Percentiles rank a stretch among this genome's conserved stretches.
These are phyloP conservation scores for Sycophila texana DNA, from an alignment of 2,888 invertebrate species.

Conservation along the genomic window DNA sequence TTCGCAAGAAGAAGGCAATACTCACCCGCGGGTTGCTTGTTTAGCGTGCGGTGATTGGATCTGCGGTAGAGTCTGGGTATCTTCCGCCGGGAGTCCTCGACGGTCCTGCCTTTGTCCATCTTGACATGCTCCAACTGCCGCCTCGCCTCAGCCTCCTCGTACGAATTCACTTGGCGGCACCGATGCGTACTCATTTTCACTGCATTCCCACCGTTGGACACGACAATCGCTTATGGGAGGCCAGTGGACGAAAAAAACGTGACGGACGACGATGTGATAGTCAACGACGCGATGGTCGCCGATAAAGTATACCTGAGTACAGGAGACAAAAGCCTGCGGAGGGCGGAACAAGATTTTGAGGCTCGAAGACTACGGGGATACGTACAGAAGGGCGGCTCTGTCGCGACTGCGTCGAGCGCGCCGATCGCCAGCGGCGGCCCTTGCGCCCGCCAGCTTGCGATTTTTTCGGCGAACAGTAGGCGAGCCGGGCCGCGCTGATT, in stretches of 20 bases:
- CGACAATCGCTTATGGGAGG: neutral
- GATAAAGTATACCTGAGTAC: too few species aligned
- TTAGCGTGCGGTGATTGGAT: neutral
- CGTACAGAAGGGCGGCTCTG: too few species aligned
- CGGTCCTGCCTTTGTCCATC: neutral
- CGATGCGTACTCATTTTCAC: neutral
- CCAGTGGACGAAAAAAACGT: neutral
- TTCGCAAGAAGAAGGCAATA: neutral
- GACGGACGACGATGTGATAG: neutral
- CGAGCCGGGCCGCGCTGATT: too few species aligned
- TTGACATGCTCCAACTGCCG: neutral
- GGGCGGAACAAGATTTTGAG: too few species aligned
- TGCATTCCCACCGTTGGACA: neutral
- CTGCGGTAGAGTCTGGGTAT: constrained; percentile 33
- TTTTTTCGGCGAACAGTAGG: too few species aligned
- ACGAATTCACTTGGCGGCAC: too few species aligned
- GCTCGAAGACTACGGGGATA: too few species aligned
- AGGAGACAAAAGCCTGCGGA: too few species aligned
- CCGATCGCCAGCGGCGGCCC: too few species aligned
- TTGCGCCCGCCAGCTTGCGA: too few species aligned
- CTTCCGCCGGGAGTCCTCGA: neutral
- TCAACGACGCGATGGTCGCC: too few species aligned
- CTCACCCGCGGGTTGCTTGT: constrained; percentile 22
- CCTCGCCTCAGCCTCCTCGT: neutral
- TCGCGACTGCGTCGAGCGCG: too few species aligned